Evolutionary conservation across 92 coral and sea anemone species (phyloP).

Genomic region (Meandrina meandrites): DNA sequence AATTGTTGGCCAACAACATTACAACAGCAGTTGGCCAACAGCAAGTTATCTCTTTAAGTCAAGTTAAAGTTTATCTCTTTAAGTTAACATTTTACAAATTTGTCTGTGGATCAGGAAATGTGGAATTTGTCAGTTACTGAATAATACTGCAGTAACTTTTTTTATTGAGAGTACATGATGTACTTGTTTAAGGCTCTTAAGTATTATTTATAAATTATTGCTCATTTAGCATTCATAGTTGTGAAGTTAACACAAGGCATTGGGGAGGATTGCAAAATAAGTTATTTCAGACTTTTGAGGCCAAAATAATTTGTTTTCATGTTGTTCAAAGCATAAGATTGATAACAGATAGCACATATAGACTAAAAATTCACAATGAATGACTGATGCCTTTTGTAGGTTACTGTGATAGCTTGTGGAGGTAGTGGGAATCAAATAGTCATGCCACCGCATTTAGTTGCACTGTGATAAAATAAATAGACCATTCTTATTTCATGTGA

Average conservation of each 20-base stretch:
- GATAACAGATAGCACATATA: no score
- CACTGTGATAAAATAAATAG: neutral
- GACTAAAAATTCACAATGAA: no score
- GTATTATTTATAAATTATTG: neutral
- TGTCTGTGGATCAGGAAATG: neutral
- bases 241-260: neutral
- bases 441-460: neutral
- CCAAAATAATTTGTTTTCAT: no score
- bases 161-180: no score
- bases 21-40: no score
- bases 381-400: neutral
- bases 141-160: neutral
- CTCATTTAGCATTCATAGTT: neutral
- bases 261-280: neutral
- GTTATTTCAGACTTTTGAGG: neutral
- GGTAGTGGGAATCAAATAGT: neutral
- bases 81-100: no score
- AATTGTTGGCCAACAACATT: no score
- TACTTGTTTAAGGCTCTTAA: no score
- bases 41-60: neutral
- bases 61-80: no score
- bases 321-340: neutral
- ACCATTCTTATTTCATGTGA: neutral
- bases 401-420: neutral
- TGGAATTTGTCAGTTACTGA: neutral